Evolutionary conservation across 2,888 invertebrate genomes (phyloP), one percentile per base, ranked within the genome.

Genomic region (Mycalesis mineus): DNA sequence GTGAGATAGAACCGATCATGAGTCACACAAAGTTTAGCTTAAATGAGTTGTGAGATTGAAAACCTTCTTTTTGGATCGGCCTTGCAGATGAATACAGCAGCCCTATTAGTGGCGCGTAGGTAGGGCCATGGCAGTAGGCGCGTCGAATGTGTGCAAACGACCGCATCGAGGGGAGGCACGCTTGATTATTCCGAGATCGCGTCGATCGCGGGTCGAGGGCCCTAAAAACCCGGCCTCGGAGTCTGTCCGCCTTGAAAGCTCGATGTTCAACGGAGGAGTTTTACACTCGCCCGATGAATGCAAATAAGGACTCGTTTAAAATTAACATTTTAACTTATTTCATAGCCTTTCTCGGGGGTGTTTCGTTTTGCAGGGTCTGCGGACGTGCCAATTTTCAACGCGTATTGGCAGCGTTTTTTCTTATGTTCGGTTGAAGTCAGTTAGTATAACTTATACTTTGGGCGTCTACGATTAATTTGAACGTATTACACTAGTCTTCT

Each of bases 131-230:
- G 78, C 78, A 76, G 77, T 80, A 75, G 76, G 72, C 78, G 75
- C 78, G 79, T 80, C 82, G 82, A 82, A 83, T 84, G 82, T 87
- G 86, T 88, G 88, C 87, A 87, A 88, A 88, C 88, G 86, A 87
- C 85, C 87, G 84, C 78, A 76, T 65, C 78, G 78, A 47, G 14
- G 31, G 8, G 14, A 82, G 78, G 80, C 80, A 69, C 73, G 80
- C 78, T 65, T 82, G 88, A 88, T 88, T 88, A 88, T 87, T 76
- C 83, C 75, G 78, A 78, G 80, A 72, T 78, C 76, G 77, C 74
- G 82, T 78, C 77, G 83, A 82, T 84, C 82, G 77, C 72, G 75
- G 78, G 75, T 80, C 77, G 82, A 82, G 82, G 78, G 80, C 78
- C 80, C 84, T 82, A 82, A 83, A 60, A 82, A 80, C 79, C 73